phyloP scores from a whole-genome alignment of 35 echinoderm and acorn worm genomes.

The Heliocidaris erythrogramma region DNA sequence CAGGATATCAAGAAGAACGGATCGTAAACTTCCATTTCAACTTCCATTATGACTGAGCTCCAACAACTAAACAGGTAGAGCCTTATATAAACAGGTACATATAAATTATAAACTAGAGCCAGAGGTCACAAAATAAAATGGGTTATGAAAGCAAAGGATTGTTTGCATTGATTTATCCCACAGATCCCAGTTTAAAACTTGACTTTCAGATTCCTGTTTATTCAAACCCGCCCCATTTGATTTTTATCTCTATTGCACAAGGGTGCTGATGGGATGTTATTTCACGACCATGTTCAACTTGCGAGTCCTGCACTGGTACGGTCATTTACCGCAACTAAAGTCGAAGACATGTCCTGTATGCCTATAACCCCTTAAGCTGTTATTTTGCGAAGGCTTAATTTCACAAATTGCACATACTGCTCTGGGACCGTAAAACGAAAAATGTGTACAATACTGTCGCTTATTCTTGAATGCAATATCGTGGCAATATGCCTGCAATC shows the following conservation, averaged over 20 bases:
- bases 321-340: no score
- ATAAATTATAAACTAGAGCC: background rate
- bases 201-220: background rate
- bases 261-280: background rate
- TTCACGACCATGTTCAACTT: background rate
- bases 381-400: no score
- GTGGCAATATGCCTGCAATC: no score
- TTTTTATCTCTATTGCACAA: background rate
- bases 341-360: no score
- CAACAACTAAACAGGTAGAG: background rate
- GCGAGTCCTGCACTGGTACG: no score
- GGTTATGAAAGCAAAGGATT: background rate
- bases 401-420: no score
- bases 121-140: background rate
- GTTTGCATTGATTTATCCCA: background rate
- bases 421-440: no score
- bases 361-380: no score
- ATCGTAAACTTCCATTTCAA: background rate
- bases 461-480: no score
- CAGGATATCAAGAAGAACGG: background rate
- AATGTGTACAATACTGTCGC: no score
- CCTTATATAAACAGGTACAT: background rate
- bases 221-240: background rate
- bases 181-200: background rate
- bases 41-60: background rate